Evolutionary conservation across 2,113 vertebrate species (phyloP), one percentile per base, ranked within the genome.

Genomic region (Xyliphius kryptos): DNA sequence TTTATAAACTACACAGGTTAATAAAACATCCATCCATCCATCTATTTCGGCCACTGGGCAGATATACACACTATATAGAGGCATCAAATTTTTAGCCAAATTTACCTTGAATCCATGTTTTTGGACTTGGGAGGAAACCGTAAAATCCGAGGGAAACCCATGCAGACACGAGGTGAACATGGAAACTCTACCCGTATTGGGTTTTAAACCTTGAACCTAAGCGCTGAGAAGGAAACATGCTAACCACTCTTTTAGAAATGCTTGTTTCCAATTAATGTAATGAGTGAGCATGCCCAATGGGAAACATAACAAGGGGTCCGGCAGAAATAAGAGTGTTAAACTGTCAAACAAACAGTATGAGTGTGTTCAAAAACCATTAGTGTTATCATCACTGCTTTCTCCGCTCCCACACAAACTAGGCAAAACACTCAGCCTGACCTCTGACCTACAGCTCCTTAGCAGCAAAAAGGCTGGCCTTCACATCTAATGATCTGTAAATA

Each of bases 391-490:
- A 52, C 63, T 56, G 37, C 57, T 48, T 44, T 63, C 36, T 36
- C 26, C 48, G 21, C 52, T 38, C 26, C 59, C 58, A 52, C 19
- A 37, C 17, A 56, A 32, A 9, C 59, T 58, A 47, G 32, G 50
- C 21, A 48, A 51, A 71, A 48, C 37, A 62, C 49, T 54, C 44
- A 1, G 26, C 12, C 16, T 64, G 43, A 63, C 70, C 58, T 62
- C 58, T 67, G 59, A 67, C 26, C 64, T 72, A 46, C 53, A 15
- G 22, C 61, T 60, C 26, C 3, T 49, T 50, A 50, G 66, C 51
- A 55, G 16, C 43, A n/a, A 37, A 55, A 26, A 63, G 59, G 19
- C 22, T 62, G 47, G 58, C 53, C 58, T 63, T 67, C 59, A 71
- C 60, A 54, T 63, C 13, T 48, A 44, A 5, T 32, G 17, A 38